Conservation (phyloP, 2,888 invertebrate species). For the Baccha elongata region DNA sequence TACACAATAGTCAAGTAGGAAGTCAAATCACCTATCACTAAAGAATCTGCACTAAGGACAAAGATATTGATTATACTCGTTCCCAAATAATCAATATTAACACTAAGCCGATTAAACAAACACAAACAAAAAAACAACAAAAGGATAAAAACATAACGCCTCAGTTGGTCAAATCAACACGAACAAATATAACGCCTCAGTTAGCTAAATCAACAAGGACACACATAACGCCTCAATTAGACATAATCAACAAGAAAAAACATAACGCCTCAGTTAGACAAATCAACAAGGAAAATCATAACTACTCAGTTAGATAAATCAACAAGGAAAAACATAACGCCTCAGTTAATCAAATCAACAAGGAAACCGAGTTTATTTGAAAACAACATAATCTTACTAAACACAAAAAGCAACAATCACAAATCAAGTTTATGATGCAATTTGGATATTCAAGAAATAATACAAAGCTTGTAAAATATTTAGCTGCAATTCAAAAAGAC, state of each 20-base stretch:
- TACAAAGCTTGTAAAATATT: too few species aligned
- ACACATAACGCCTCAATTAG: not conserved
- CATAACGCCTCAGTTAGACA: constrained; percentile 14
- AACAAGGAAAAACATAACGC: not conserved
- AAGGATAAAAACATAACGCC: not conserved
- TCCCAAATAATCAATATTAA: not conserved
- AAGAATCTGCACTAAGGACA: not conserved
- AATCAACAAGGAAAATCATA: not conserved
- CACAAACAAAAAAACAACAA: not conserved
- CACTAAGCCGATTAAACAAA: not conserved
- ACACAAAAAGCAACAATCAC: not conserved
- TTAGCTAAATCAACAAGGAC: not conserved
- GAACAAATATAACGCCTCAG: not conserved
- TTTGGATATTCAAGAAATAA: too few species aligned
- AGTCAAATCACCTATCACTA: not conserved
- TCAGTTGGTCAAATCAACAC: not conserved
- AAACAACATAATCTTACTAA: not conserved
- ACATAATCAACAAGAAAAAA: not conserved
- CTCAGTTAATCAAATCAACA: not conserved
- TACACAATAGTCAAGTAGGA: not conserved
- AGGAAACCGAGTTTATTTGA: not conserved
- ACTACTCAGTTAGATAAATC: not conserved
- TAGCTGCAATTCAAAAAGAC: too few species aligned
- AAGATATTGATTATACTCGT: not conserved
- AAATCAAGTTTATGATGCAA: not conserved